Conservation (phyloP, 2,888 invertebrate genomes). For the Phalera bucephala region DNA sequence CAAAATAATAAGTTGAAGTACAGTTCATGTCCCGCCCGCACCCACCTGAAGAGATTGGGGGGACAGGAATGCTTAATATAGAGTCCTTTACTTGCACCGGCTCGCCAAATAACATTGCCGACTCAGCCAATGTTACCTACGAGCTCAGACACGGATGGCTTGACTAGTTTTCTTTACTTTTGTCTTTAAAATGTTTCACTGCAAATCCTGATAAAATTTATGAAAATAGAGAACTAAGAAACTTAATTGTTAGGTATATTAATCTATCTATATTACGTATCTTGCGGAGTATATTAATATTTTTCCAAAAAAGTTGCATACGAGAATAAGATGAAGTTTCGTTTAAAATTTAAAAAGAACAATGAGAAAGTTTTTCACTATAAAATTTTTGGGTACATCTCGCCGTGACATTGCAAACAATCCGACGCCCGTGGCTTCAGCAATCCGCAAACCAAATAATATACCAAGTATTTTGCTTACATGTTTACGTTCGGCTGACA, state of each 20-base stretch:
- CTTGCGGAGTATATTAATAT: too few species aligned
- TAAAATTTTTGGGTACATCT: conserved; percentile 12
- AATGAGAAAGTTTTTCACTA: conserved; percentile 13
- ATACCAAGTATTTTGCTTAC: conserved; percentile 64
- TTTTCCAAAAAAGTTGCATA: background rate
- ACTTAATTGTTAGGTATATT: background rate
- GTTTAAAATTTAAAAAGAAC: conserved; percentile 12
- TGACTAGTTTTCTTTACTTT: conserved; percentile 41
- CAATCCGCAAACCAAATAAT: conserved; percentile 58
- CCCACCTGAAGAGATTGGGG: conserved; percentile 77
- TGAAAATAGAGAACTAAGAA: too few species aligned
- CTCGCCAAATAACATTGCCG: conserved; percentile 74
- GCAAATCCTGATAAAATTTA: too few species aligned
- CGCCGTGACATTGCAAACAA: conserved; percentile 28
- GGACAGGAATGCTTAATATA: conserved; percentile 81
- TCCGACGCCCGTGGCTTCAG: conserved; percentile 21
- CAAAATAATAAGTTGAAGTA: conserved; percentile 78
- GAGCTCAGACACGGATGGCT: conserved; percentile 35
- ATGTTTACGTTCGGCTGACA: conserved; percentile 76
- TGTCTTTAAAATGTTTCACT: conserved; percentile 20
- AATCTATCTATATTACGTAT: background rate
- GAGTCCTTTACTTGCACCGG: conserved; percentile 77
- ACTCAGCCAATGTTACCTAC: conserved; percentile 55
- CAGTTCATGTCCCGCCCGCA: conserved; percentile 64
- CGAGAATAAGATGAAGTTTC: conserved; percentile 1